A percentile compares a stretch with the other conserved stretches of the same genome.
These are phyloP conservation scores for Synaphobranchus kaupii DNA, from an alignment of 2,797 vertebrate genomes.

Conservation along the genomic window DNA sequence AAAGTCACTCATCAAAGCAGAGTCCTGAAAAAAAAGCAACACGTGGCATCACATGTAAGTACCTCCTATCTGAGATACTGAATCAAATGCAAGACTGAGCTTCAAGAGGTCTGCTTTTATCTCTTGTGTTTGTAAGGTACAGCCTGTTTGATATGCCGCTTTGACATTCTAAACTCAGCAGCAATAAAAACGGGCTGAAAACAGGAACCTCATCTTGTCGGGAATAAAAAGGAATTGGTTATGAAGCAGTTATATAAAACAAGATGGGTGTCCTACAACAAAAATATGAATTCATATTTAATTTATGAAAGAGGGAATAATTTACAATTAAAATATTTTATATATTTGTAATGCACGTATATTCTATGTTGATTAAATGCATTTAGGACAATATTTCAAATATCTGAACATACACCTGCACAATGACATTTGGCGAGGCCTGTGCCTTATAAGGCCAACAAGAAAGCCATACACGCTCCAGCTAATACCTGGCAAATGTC, in stretches of 20 bases:
- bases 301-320: neutral
- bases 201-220: neutral
- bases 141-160: slow-evolving; percentile 13
- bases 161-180: neutral
- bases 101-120: neutral
- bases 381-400: too few relatives aligned
- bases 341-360: neutral
- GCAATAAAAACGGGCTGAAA: neutral
- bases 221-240: neutral
- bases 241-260: neutral
- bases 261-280: neutral
- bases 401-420: too few relatives aligned
- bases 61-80: neutral
- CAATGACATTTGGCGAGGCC: too few relatives aligned
- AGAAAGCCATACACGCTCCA: too few relatives aligned
- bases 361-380: neutral
- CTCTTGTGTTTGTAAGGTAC: neutral
- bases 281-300: neutral
- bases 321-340: neutral
- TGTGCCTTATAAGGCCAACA: too few relatives aligned
- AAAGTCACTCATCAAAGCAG: slow-evolving; percentile 7
- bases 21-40: neutral
- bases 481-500: too few relatives aligned
- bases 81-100: slow-evolving; percentile 6
- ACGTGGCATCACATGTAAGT: neutral